Evolutionary conservation across 1,140 invertebrate species (phyloP).

Genomic region (Sitodiplosis mosellana): DNA sequence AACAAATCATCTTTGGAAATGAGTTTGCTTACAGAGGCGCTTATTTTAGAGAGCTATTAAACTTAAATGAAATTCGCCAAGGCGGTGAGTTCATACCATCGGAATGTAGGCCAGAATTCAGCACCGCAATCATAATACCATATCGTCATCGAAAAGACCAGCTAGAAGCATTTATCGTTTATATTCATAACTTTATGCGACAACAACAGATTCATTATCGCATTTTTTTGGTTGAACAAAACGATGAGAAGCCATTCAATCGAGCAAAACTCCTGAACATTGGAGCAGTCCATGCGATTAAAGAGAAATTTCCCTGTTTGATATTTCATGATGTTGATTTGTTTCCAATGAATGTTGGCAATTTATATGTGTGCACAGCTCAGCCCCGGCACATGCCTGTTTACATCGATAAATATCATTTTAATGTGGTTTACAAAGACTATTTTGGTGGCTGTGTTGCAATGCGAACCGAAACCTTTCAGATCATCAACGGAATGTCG

Average conservation of each 20-base stretch:
- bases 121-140: slow-evolving; percentile 77
- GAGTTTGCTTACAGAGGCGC: no score
- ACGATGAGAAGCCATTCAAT: slow-evolving; percentile 62
- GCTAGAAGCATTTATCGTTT: slow-evolving; percentile 59
- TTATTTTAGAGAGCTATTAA: no score
- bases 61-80: slow-evolving; percentile 7
- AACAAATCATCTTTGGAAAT: no score
- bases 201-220: slow-evolving; percentile 61
- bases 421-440: slow-evolving; percentile 52
- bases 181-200: slow-evolving; percentile 80
- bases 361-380: slow-evolving; percentile 73
- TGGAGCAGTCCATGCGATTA: slow-evolving; percentile 61
- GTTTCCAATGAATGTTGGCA: slow-evolving; percentile 70
- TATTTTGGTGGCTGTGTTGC: slow-evolving; percentile 62
- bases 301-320: slow-evolving; percentile 62
- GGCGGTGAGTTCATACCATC: slow-evolving; percentile 60
- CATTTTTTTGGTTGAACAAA: slow-evolving; percentile 85
- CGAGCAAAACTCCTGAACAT: slow-evolving; percentile 86
- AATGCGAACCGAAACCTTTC: slow-evolving; percentile 49
- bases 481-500: slow-evolving; percentile 77
- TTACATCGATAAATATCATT: slow-evolving; percentile 73
- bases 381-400: slow-evolving; percentile 83
- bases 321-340: slow-evolving; percentile 93
- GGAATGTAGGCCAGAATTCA: slow-evolving; percentile 51
- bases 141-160: slow-evolving; percentile 71